Base-by-base conservation (phyloP, 37 sponge, comb jelly and placozoan species). In the Halisarca cf. caerulea region DNA sequence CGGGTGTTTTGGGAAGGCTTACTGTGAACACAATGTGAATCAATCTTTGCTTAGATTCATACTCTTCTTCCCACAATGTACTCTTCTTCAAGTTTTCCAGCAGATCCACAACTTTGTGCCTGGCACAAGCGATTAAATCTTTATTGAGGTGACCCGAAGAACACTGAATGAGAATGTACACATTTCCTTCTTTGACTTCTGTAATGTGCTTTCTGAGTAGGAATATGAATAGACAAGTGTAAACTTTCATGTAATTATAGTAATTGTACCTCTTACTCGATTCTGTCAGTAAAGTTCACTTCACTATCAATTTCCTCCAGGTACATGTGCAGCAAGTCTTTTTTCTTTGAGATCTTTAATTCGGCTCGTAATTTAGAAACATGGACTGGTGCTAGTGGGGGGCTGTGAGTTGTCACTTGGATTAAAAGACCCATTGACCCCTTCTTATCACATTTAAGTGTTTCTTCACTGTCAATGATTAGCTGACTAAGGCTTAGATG, bases 331-430 rank as follows among this genome's bases (percentile, higher is more conserved):
- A 33, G 15, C 38, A 62, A 1, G 3, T 20, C 24, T 6, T 74
- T 7, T 21, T 25, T n/a, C 20, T 54, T 0, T n/a, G n/a, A n/a
- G 24, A 85, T 61, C 6, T 66, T 59, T n/a, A 78, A 23, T 4
- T 85, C 9, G 47, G 30, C 51, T 36, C 18, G 7, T 32, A 33
- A 23, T 11, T 81, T 23, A 24, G 64, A 28, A 1, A 86, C 43
- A 30, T 87, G 88, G 0, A 51, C 70, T 27, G n/a, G 37, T n/a
- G 86, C 82, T 21, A 95, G 88, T 18, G 92, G 90, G 34, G 82
- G 92, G 35, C 93, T 85, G 60, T 95, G 95, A 78, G 95, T 95
- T 9, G 95, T 95, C 2, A 95, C 95, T 87, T 95, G 88, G 25
- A 90, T 20, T 2, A 51, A 44, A 40, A 74, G n/a, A 62, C 30